Evolutionary conservation across 2,888 invertebrate genomes (phyloP).

Genomic region (Eudasyphora cyanicolor): DNA sequence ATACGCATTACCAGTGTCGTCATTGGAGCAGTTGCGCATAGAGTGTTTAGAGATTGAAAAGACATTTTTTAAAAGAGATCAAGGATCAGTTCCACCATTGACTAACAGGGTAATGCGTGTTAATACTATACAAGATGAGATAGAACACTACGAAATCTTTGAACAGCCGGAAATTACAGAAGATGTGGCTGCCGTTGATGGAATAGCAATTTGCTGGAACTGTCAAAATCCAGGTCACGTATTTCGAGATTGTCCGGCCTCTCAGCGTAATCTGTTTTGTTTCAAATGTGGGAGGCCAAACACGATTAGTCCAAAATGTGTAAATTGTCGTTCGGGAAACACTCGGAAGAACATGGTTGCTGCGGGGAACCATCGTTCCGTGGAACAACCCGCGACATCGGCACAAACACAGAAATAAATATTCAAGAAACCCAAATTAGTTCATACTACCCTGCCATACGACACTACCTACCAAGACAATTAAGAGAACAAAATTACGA

Average conservation of each 20-base stretch:
- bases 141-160: no score
- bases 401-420: neutral
- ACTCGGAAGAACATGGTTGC: neutral
- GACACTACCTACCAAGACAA: neutral
- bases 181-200: no score
- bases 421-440: neutral
- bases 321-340: neutral
- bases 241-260: neutral
- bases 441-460: neutral
- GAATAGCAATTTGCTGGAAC: no score
- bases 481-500: constrained; percentile 3
- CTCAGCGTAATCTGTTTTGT: constrained; percentile 4
- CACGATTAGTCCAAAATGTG: neutral
- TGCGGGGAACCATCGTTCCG: neutral
- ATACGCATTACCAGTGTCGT: no score
- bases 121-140: no score
- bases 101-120: no score
- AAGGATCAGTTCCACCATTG: no score
- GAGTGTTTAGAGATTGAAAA: no score
- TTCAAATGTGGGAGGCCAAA: constrained; percentile 12
- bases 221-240: no score
- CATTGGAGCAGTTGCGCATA: no score
- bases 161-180: no score
- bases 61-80: no score
- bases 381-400: neutral